Evolutionary conservation across 2,888 invertebrate genomes (phyloP).

Genomic region (Phaedon cochleariae): DNA sequence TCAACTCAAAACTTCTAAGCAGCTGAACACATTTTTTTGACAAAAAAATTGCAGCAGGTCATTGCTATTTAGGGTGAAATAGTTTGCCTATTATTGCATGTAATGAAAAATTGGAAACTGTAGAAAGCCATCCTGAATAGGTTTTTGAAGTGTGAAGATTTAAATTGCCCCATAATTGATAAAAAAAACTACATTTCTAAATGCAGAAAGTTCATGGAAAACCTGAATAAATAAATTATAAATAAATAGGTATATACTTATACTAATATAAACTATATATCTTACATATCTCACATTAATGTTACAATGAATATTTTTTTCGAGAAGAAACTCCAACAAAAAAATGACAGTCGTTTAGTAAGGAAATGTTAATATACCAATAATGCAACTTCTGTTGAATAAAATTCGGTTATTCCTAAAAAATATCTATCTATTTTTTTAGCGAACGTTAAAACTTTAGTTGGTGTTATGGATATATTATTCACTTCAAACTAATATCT

Average conservation of each 20-base stretch:
- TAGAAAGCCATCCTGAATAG: too few relatives aligned
- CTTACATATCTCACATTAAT: constrained; percentile 24
- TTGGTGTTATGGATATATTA: not conserved
- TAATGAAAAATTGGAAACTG: too few relatives aligned
- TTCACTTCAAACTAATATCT: not conserved
- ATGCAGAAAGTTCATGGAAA: constrained; percentile 3
- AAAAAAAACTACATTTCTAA: not conserved
- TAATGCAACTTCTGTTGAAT: too few relatives aligned
- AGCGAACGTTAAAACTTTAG: too few relatives aligned
- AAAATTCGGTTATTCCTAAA: too few relatives aligned
- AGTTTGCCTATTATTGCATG: too few relatives aligned
- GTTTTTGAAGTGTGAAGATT: not conserved
- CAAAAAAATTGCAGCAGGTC: too few relatives aligned
- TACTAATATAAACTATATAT: constrained; percentile 32
- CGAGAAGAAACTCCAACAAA: constrained; percentile 17
- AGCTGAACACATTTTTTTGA: too few relatives aligned
- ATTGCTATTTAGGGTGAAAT: too few relatives aligned
- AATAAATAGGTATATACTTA: constrained; percentile 33
- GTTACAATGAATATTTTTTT: constrained; percentile 27
- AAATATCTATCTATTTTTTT: too few relatives aligned
- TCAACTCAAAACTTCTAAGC: too few relatives aligned
- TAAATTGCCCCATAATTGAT: not conserved
- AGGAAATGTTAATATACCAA: constrained; percentile 20
- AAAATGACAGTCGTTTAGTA: constrained; percentile 23
- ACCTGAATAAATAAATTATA: constrained; percentile 43